Evolutionary conservation across 1,140 invertebrate species (phyloP), one percentile per base, ranked within the genome.

Genomic region (Bombus affinis): DNA sequence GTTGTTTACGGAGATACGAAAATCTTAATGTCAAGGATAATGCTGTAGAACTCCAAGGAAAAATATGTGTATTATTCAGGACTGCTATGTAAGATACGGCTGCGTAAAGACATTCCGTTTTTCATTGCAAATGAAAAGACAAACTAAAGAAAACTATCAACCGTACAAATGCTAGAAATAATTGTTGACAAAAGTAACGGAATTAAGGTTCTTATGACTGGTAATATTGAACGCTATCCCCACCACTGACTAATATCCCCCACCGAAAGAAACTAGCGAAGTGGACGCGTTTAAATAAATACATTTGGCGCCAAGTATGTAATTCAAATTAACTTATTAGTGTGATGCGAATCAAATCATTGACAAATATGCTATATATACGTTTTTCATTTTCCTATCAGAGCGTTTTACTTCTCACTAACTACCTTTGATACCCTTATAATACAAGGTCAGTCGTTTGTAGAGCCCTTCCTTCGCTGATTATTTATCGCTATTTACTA

Each of bases 11-110:
- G 37, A 73, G 39, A 65, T 85, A 62, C 66, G 81, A 83, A 72
- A 84, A 72, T 73, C 77, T 72, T 37, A 78, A 78, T 78, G 68
- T 85, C 77, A 85, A 80, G 76, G 57, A 65, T 78, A 47, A 35
- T 47, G 66, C 39, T 47, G 53, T 39, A 84, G 4, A 72, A 22
- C 6, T 35, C 25, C 42, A n/a, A 59, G 35, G 32, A 80, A 72
- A 71, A 35, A 84, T 72, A 47, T 47, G 28, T 53, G 22, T 28
- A 37, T 39, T 62, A 59, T 42, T 62, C 3, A 53, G 22, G 28
- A 73, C 12, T 73, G 28, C 18, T 70, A 62, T 39, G 10, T 42
- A 32, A 18, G 10, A 59, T 62, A 39, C n/a, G 44, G 32, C 15
- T 22, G 28, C 22, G 15, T 39, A 22, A 42, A 71, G 53, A 39